These are phyloP conservation scores for Teleiodes luculella DNA, from an alignment of 2,888 invertebrate species.

Conservation along the genomic window DNA sequence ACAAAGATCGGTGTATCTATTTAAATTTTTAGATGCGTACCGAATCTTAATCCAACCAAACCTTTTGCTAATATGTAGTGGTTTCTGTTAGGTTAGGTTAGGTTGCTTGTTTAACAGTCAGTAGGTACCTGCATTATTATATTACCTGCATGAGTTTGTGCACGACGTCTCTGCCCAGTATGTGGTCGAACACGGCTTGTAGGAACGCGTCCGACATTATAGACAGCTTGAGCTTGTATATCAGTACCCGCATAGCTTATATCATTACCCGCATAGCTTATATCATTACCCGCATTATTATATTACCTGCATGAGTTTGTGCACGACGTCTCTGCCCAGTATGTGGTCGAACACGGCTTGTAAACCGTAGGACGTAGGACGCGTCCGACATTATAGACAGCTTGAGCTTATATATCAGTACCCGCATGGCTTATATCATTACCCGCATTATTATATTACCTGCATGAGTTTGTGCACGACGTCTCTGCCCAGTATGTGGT, in stretches of 20 bases:
- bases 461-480: constrained; percentile 93
- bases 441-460: constrained; percentile 86
- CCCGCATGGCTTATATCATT: too few relatives aligned
- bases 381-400: constrained; percentile 89
- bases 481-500: constrained; percentile 90
- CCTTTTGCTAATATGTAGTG: too few relatives aligned
- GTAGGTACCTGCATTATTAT: too few relatives aligned
- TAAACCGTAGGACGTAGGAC: too few relatives aligned
- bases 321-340: constrained; percentile 90
- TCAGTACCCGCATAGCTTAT: too few relatives aligned
- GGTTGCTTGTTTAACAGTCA: too few relatives aligned
- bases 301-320: constrained; percentile 90
- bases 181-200: constrained; percentile 91
- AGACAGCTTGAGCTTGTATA: constrained; percentile 90
- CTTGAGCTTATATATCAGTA: constrained; percentile 91
- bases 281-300: too few relatives aligned
- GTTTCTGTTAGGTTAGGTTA: too few relatives aligned
- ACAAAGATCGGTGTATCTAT: too few relatives aligned
- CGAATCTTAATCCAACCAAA: too few relatives aligned
- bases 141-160: constrained; percentile 91
- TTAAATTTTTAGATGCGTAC: too few relatives aligned
- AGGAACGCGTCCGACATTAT: constrained; percentile 90
- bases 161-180: constrained; percentile 90
- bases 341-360: constrained; percentile 93
- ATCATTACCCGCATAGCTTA: too few relatives aligned